Base-by-base conservation (phyloP, 2,888 invertebrate species). In the Tenodera sinensis region DNA sequence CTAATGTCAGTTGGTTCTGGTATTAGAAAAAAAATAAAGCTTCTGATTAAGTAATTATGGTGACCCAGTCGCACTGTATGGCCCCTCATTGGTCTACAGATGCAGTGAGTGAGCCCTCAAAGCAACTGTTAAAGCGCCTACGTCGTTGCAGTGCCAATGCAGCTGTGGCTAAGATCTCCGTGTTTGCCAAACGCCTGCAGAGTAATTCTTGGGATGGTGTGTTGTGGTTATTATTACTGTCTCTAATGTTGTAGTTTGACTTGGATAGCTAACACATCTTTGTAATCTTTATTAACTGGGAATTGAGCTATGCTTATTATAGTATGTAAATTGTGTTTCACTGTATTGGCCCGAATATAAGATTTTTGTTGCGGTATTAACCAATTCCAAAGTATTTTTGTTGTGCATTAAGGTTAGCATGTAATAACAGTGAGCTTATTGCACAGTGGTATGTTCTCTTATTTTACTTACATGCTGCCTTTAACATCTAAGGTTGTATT, bases 121-220 rank as follows among this genome's bases (percentile, higher is more conserved):
- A 83, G 34, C n/a, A 89, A 87, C 81, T 90, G 86, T 83, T 83
- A 85, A 28, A 47, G 83, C 34, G 42, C 28, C 88, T 86, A 91
- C 91, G 92, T 89, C 91, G 92, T 88, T 91, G 92, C 90, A 92
- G 92, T 90, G 93, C 93, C 47, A 92, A 92, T 88, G 92, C 92
- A 89, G 93, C 93, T 83, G 92, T 92, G 47, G 92, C 91, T 84
- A 92, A 92, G 91, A 93, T 93, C 90, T 92, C 93, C 87, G 91
- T 92, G 90, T 93, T 92, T 88, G 92, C 93, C 88, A 93, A 93
- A 91, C 92, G 93, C 89, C 92, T 93, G 54, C 92, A 92, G 84
- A 92, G 92, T 91, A 92, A 92, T 90, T 92, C 92, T 54, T 92
- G 92, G 91, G 92, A 93, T 90, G 93, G 92, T 92, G 91, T 91